Conservation (phyloP, 2,797 vertebrate genomes). For the Margarornis squamiger region DNA sequence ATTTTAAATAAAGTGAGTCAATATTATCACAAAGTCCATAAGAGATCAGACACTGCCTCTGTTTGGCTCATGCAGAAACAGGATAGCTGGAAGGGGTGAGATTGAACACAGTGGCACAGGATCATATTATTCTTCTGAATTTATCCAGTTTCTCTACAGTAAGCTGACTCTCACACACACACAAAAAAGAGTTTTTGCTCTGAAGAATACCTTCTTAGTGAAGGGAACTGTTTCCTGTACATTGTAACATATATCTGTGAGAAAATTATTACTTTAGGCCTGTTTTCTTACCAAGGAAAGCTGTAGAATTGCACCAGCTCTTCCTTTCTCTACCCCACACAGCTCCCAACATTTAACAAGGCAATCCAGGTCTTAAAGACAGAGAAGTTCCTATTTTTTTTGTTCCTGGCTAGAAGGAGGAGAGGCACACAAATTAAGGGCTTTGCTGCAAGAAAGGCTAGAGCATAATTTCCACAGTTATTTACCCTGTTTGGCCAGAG, state of each 20-base stretch:
- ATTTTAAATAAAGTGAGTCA: not conserved
- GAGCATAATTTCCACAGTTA: not conserved
- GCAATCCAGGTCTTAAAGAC: not conserved
- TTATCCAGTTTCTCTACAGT: not conserved
- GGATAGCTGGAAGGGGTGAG: not conserved
- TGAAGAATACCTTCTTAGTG: not conserved
- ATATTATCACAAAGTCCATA: not conserved
- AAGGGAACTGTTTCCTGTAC: not conserved
- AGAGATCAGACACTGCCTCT: not conserved
- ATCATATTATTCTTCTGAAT: not conserved
- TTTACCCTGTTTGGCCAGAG: slow-evolving; percentile 8
- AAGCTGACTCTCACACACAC: not conserved
- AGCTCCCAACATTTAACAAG: not conserved
- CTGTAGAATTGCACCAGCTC: not conserved
- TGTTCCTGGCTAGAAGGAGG: not conserved
- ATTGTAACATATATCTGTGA: not conserved
- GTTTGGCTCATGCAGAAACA: not conserved
- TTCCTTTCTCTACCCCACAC: not conserved
- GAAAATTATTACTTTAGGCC: not conserved
- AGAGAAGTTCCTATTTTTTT: not conserved
- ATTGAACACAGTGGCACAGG: not conserved
- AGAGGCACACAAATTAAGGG: not conserved
- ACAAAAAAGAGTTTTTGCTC: not conserved
- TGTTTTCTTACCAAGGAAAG: not conserved
- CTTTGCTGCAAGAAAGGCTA: not conserved